Evolutionary conservation across 2,888 invertebrate genomes (phyloP), one percentile per base, ranked within the genome.

Genomic region (Strigamia transsilvanica): DNA sequence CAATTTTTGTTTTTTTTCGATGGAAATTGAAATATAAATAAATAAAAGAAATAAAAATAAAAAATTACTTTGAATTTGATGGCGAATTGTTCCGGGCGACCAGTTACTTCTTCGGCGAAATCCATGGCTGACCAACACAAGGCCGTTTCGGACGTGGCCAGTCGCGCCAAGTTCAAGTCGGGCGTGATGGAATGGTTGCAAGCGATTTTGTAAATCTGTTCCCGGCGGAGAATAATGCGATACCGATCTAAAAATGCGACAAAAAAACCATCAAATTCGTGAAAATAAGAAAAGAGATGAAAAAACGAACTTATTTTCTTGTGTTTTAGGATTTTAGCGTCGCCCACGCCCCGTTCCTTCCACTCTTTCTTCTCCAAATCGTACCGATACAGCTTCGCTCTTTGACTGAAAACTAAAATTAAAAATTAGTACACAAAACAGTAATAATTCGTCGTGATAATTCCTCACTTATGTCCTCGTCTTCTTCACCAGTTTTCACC

Each of bases 291-390:
- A n/a, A n/a, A n/a, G n/a, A n/a, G n/a, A n/a, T n/a, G n/a, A 51
- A 56, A 56, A 56, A 5, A 21, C 3, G 7, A 56, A n/a, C 61
- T 91, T 42, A 91, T 91, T 9, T 87, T 89, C 0, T 92, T 91
- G 87, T 98, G 93, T 87, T 93, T 91, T 66, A 98, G 89, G 73
- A 98, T 90, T 89, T 98, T 98, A 86, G 98, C 89, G 86, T 96
- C 94, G 0, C 98, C 98, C 46, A 94, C 91, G 2, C 98, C 98
- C 82, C 98, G 91, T 87, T 98, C 98, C 87, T 98, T 98, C 97
- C 98, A 98, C 87, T 97, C 94, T 82, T 92, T 93, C 0, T 90
- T 89, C 0, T 90, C 91, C 56, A 88, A 88, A 85, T 89, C 93
- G 86, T 90, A 97, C 78, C 97, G 91, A 88, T 91, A 97, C 79